Conservation (phyloP, 2,888 invertebrate genomes). For the Ormyrus thymus region DNA sequence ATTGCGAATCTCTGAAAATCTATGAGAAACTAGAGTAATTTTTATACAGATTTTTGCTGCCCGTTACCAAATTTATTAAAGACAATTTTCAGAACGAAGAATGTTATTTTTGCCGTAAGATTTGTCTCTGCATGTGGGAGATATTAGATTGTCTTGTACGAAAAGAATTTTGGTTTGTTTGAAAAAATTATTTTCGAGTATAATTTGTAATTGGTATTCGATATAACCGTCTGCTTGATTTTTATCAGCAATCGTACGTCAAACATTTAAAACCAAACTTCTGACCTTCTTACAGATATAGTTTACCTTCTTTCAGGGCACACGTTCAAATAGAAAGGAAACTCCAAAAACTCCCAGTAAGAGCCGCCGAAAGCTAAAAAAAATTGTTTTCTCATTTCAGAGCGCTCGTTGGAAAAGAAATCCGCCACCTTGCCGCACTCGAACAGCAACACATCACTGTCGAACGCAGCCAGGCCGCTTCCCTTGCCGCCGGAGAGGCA, state of each 20-base stretch:
- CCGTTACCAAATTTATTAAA: no score
- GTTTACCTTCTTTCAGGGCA: neutral
- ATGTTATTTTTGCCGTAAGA: no score
- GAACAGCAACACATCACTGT: constrained; percentile 65
- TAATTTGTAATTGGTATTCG: no score
- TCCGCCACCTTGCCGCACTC: constrained; percentile 68
- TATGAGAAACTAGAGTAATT: neutral
- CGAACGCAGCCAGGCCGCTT: constrained; percentile 68
- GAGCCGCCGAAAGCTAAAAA: no score
- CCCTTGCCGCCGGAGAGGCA: constrained; percentile 67
- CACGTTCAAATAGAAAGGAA: no score
- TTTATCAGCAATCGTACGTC: neutral
- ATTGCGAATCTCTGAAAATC: neutral
- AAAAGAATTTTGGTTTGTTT: no score
- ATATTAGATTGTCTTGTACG: no score
- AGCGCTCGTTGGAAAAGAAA: constrained; percentile 71
- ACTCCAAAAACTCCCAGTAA: no score
- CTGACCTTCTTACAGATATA: neutral
- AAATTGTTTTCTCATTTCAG: constrained; percentile 56
- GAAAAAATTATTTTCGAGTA: no score
- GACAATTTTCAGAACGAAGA: no score
- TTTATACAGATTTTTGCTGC: neutral
- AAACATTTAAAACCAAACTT: no score
- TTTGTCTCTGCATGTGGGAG: no score
- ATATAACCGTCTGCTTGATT: neutral